Conservation (phyloP, 1,140 invertebrate genomes). For the Heliconius melpomene region DNA sequence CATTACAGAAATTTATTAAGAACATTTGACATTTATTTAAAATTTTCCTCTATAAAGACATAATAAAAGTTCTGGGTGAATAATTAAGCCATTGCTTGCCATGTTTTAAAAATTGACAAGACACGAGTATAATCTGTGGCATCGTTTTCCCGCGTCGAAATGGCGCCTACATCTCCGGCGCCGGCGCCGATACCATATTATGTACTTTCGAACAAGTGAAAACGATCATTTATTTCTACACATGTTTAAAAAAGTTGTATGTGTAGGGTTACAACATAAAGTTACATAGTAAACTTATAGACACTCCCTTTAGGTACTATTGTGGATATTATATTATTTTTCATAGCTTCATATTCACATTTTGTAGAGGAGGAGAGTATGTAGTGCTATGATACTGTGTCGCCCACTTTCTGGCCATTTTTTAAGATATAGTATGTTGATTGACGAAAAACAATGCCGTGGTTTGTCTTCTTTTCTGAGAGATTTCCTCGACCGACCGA, state of each 20-base stretch:
- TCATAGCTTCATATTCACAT: no score
- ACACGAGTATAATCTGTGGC: slow-evolving; percentile 31
- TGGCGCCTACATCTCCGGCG: slow-evolving; percentile 36
- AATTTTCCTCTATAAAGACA: neutral
- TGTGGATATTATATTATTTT: neutral
- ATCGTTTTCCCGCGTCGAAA: slow-evolving; percentile 39
- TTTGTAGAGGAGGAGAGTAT: no score
- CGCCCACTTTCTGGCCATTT: no score
- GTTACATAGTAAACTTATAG: neutral
- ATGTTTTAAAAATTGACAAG: slow-evolving; percentile 4
- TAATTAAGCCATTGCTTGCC: neutral
- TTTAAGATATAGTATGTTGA: no score
- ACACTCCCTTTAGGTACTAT: neutral
- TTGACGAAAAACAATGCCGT: no score
- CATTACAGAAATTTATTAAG: no score
- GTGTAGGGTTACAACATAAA: slow-evolving; percentile 12
- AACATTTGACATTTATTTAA: no score
- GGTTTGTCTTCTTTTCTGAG: no score
- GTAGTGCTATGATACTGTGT: no score
- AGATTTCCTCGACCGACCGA: no score
- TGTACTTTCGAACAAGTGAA: slow-evolving; percentile 38
- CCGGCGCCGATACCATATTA: slow-evolving; percentile 33
- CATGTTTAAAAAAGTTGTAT: slow-evolving; percentile 12
- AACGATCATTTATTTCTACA: slow-evolving; percentile 39
- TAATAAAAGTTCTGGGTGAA: neutral